These are phyloP conservation scores for Pterobdella sp. DNA, from an alignment of 2,888 invertebrate genomes.

Conservation along the genomic window DNA sequence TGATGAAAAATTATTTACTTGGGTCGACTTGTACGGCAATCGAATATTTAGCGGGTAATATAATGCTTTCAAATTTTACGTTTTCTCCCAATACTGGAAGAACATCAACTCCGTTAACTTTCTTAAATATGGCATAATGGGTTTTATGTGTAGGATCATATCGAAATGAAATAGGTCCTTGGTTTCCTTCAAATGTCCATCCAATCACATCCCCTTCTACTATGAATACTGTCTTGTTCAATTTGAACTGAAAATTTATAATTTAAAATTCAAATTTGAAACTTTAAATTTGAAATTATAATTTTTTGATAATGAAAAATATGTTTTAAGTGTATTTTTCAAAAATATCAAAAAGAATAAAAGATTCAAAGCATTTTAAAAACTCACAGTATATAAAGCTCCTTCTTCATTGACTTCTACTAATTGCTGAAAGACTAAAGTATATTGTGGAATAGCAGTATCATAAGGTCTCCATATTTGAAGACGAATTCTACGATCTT, in stretches of 20 bases:
- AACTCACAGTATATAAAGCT: constrained; percentile 34
- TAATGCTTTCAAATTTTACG: constrained; percentile 28
- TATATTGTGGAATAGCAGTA: constrained; percentile 21
- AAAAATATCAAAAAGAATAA: not conserved
- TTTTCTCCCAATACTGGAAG: constrained; percentile 28
- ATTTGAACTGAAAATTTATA: constrained; percentile 29
- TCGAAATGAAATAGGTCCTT: constrained; percentile 34
- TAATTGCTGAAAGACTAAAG: constrained; percentile 31
- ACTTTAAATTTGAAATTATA: not conserved
- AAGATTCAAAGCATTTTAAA: not conserved
- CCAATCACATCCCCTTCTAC: constrained; percentile 34
- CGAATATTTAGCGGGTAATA: constrained; percentile 31
- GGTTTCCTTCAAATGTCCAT: constrained; percentile 32
- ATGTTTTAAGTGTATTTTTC: not conserved
- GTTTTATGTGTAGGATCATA: constrained; percentile 34
- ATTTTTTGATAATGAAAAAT: not conserved
- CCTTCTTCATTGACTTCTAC: constrained; percentile 29
- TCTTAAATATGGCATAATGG: constrained; percentile 30
- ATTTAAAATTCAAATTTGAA: not conserved
- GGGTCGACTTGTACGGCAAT: constrained; percentile 33
- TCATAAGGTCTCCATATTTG: constrained; percentile 36
- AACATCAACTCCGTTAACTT: not conserved
- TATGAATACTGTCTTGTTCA: constrained; percentile 23
- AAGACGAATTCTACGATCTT: constrained; percentile 27
- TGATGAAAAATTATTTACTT: constrained; percentile 24